Base-by-base conservation (phyloP, 1,140 invertebrate genomes). In the Marisa cornuarietis region DNA sequence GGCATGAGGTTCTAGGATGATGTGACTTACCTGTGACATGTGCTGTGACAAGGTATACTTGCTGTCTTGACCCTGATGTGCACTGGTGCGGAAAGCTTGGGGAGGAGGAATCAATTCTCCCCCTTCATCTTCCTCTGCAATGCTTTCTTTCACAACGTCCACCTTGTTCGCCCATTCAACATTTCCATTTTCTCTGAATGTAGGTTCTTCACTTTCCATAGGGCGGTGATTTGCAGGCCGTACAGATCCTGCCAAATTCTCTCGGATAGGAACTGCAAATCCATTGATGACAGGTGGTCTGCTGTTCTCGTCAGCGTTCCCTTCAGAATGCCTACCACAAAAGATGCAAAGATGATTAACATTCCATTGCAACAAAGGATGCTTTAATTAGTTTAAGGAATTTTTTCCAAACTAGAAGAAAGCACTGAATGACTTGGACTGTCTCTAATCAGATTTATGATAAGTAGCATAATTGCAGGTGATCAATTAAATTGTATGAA, bases 251-350 rank as follows among this genome's bases (percentile, higher is more conserved):
- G 76, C 77, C 13, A 85, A 82, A 5, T 73, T 81, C 11, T 87
- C 85, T 65, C 83, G 82, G 51, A 86, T 85, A 20, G 84, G 84
- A 14, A 87, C 81, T 65, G 87, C 85, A 80, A 84, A 76, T 4
- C 88, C 88, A 74, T 86, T 88, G 7, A 89, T 83, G 63, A 83
- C 81, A 22, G 86, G 86, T n/a, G 83, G 82, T 10, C 81, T 79
- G 42, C 79, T 81, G 14, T 83, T 68, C 16, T 85, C 84, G 1
- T 87, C 85, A 42, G 83, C 83, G 62, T 75, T 85, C 71, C 87
- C 87, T 78, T 87, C 86, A 24, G 83, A 78, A 79, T 87, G 85
- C 74, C 87, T 88, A 78, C 11, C 81, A 71, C 24, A 63, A 49
- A 54, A 42, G 31, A 42, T 42, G 31, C 31, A 42, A 42, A 42